Percentiles rank a stretch among this genome's conserved stretches.
Evolutionary conservation across 2,113 vertebrate species (phyloP).

Genomic region (Silurus asotus): DNA sequence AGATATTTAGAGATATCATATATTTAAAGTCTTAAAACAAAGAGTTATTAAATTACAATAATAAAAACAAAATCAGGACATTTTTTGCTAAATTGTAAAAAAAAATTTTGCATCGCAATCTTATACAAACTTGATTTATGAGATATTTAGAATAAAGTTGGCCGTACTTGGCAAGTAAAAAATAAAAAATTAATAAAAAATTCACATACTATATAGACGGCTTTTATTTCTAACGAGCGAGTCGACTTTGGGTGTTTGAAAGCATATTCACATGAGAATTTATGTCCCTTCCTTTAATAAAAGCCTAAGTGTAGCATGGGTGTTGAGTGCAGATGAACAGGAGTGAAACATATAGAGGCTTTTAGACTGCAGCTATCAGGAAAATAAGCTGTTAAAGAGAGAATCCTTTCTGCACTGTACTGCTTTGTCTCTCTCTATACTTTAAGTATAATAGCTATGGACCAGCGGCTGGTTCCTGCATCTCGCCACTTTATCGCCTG

Average conservation of each 20-base stretch:
- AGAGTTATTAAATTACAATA: no score
- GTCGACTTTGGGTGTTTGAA: not conserved
- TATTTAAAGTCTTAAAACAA: no score
- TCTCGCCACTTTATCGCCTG: constrained; percentile 56
- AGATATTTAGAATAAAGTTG: not conserved
- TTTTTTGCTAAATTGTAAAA: no score
- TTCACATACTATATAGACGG: no score
- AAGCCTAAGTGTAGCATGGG: not conserved
- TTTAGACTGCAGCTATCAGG: constrained; percentile 10
- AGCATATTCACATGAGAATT: not conserved
- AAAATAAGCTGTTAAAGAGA: constrained; percentile 39
- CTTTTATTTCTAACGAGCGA: not conserved
- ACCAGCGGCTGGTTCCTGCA: constrained; percentile 6
- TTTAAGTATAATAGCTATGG: constrained; percentile 35
- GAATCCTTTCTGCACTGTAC: constrained; percentile 49
- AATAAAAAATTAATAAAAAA: no score
- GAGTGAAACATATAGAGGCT: not conserved
- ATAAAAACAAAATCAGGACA: not conserved
- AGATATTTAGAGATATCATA: no score
- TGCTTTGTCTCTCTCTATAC: constrained; percentile 17
- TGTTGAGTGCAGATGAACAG: constrained; percentile 8
- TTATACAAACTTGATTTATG: not conserved
- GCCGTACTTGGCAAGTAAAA: no score
- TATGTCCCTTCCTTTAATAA: not conserved
- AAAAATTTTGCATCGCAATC: not conserved